phyloP scores from a whole-genome alignment of 2,888 invertebrate genomes.

The Aphidoletes aphidimyza region DNA sequence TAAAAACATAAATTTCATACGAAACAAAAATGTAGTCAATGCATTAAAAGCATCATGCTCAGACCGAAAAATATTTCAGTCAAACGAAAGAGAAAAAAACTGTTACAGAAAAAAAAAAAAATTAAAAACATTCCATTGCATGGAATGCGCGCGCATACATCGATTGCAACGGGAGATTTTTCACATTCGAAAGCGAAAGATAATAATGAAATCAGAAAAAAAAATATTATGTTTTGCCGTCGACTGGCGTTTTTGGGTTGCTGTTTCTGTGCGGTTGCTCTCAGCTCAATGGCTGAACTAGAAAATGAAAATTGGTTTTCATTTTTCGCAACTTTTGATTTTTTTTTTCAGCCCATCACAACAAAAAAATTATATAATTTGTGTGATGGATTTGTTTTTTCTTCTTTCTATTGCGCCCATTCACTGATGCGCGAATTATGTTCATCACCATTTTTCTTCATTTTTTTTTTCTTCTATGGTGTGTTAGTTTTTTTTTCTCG shows the following conservation, averaged over 20 bases:
- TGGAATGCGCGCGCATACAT: constrained; percentile 6
- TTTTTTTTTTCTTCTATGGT: too few relatives aligned
- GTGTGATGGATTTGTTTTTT: constrained; percentile 10
- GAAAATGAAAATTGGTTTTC: constrained; percentile 31
- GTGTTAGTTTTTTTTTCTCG: too few relatives aligned
- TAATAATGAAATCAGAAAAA: background rate
- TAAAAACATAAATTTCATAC: too few relatives aligned
- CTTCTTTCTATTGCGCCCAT: background rate
- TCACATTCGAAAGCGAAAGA: constrained; percentile 5
- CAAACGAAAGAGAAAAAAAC: too few relatives aligned
- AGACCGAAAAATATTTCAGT: background rate
- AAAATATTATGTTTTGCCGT: background rate
- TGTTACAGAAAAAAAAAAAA: constrained; percentile 1
- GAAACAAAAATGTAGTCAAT: background rate
- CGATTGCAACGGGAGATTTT: constrained; percentile 26
- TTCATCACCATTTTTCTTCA: background rate
- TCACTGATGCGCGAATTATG: constrained; percentile 20
- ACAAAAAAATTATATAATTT: constrained; percentile 33
- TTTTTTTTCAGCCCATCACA: background rate
- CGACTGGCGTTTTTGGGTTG: background rate
- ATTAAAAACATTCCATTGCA: background rate
- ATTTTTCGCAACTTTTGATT: constrained; percentile 44
- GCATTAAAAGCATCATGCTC: constrained; percentile 2
- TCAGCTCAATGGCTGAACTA: background rate
- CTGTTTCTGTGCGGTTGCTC: background rate